phyloP scores from a whole-genome alignment of 2,113 vertebrate species.

The Pipa parva region DNA sequence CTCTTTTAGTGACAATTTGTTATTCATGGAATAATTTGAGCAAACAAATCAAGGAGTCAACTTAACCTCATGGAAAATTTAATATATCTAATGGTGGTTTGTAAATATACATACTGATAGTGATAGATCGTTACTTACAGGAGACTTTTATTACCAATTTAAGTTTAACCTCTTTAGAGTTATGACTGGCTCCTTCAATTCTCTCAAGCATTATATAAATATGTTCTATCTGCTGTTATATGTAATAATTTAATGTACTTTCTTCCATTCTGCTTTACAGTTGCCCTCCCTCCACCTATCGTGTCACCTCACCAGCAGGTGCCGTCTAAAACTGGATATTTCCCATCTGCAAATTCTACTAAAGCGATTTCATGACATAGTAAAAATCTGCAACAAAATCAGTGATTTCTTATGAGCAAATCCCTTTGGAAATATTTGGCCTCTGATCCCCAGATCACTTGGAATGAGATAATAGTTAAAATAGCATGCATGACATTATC shows the following conservation, averaged over 20 bases:
- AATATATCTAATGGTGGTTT: constrained; percentile 4
- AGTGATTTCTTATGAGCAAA: too few relatives aligned
- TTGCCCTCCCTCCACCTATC: not conserved
- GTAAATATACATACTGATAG: not conserved
- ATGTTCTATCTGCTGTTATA: not conserved
- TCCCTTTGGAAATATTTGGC: too few relatives aligned
- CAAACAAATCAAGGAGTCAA: not conserved
- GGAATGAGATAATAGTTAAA: too few relatives aligned
- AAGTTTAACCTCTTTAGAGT: constrained; percentile 8
- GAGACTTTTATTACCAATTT: constrained; percentile 7
- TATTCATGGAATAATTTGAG: too few relatives aligned
- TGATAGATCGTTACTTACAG: constrained; percentile 21
- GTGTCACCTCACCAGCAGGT: constrained; percentile 3
- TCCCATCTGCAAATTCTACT: not conserved
- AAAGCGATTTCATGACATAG: too few relatives aligned
- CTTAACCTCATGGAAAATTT: not conserved
- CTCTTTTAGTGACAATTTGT: too few relatives aligned
- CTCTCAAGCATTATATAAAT: constrained; percentile 30
- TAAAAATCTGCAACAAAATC: too few relatives aligned
- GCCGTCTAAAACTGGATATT: not conserved
- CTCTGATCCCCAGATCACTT: too few relatives aligned
- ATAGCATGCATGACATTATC: too few relatives aligned
- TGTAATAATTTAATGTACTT: constrained; percentile 14
- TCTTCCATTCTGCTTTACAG: constrained; percentile 14
- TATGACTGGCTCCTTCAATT: constrained; percentile 1